phyloP scores from a whole-genome alignment of 2,113 vertebrate genomes.

The Prunella fulvescens region DNA sequence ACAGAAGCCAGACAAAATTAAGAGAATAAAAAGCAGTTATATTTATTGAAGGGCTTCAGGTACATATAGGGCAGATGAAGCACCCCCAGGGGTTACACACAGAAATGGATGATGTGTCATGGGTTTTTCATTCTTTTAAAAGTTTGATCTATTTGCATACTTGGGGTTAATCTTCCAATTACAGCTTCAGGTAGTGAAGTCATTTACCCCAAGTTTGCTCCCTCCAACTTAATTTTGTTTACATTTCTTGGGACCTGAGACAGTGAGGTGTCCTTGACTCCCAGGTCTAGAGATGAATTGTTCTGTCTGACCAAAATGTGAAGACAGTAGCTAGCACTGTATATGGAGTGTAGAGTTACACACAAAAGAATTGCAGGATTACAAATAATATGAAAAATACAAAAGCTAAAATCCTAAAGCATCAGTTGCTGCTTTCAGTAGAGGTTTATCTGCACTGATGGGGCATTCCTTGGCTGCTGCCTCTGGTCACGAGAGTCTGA shows the following conservation, averaged over 20 bases:
- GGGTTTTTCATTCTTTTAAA: neutral
- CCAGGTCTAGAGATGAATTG: neutral
- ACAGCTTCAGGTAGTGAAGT: neutral
- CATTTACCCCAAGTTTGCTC: neutral
- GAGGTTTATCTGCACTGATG: neutral
- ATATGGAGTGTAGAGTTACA: neutral
- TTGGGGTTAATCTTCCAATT: neutral
- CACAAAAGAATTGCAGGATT: neutral
- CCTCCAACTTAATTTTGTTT: neutral
- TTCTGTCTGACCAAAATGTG: neutral
- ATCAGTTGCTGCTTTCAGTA: neutral
- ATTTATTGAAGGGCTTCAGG: neutral
- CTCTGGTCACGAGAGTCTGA: neutral
- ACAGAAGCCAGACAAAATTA: neutral
- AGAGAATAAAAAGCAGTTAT: neutral
- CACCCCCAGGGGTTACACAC: neutral
- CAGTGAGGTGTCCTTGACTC: neutral
- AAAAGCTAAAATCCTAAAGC: neutral
- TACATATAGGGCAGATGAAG: neutral
- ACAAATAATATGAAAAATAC: neutral
- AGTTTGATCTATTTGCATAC: neutral
- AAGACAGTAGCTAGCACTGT: neutral
- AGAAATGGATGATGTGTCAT: neutral
- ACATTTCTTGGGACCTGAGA: neutral
- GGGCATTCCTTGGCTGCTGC: neutral